A percentile compares a stretch with the other conserved stretches of the same genome.
phyloP scores from a whole-genome alignment of 1,140 invertebrate genomes.

The Eumeta japonica region DNA sequence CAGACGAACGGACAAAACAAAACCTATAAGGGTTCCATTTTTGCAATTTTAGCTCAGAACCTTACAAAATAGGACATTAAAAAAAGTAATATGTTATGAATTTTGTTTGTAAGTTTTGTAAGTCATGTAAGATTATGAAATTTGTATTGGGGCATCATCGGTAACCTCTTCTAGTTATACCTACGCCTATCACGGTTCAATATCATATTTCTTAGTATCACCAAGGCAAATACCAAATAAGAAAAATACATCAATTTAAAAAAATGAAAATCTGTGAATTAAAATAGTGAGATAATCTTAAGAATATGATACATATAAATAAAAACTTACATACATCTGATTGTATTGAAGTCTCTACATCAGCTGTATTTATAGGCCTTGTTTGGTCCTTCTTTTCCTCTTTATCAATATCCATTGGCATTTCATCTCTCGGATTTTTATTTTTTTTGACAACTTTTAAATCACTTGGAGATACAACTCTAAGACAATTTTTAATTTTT shows the following conservation, averaged over 20 bases:
- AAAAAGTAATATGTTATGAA: no score
- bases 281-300: neutral
- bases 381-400: slow-evolving; percentile 18
- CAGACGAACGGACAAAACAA: no score
- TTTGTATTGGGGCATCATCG: no score
- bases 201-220: no score
- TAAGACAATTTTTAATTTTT: slow-evolving; percentile 11
- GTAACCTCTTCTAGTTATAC: no score
- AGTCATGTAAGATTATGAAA: no score
- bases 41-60: no score
- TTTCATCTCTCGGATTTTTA: slow-evolving; percentile 21
- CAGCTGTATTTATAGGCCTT: slow-evolving; percentile 15
- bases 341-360: neutral
- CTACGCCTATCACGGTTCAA: no score
- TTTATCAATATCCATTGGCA: slow-evolving; percentile 15
- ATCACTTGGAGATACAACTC: slow-evolving; percentile 41
- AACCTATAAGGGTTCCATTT: no score
- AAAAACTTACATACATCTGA: neutral
- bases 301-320: neutral
- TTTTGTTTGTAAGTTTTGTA: no score
- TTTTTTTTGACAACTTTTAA: slow-evolving; percentile 34
- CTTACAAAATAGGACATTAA: slow-evolving; percentile 8
- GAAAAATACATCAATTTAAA: slow-evolving; percentile 7
- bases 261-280: neutral
- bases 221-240: no score